These are phyloP conservation scores for Micropterix aruncella DNA, from an alignment of 2,888 invertebrate genomes.

Conservation along the genomic window DNA sequence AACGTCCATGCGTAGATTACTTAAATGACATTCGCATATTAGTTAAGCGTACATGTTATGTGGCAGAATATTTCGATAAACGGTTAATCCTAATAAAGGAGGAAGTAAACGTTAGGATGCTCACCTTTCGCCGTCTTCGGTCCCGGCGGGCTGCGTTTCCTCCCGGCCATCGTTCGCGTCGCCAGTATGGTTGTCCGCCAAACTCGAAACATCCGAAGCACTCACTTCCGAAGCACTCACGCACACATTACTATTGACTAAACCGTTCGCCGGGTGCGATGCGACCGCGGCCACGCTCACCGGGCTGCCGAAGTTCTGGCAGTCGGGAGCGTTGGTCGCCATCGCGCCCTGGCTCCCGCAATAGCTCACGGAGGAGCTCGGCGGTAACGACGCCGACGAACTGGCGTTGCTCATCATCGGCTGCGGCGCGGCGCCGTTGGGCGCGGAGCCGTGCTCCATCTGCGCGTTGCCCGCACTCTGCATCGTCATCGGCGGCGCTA, in stretches of 20 bases:
- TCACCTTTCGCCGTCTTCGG: slow-evolving; percentile 38
- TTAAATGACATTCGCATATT: no score
- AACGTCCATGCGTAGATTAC: no score
- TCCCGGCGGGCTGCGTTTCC: slow-evolving; percentile 23
- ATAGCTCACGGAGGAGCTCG: slow-evolving; percentile 23
- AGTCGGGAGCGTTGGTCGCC: slow-evolving; percentile 22
- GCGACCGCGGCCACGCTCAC: slow-evolving; percentile 35
- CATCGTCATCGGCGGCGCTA: slow-evolving; percentile 13
- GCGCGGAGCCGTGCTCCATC: slow-evolving; percentile 17
- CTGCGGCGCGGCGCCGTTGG: slow-evolving; percentile 11
- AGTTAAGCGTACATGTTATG: no score
- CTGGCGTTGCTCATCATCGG: slow-evolving; percentile 31
- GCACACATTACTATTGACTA: slow-evolving; percentile 33
- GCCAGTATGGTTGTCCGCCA: slow-evolving; percentile 19
- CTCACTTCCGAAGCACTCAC: slow-evolving; percentile 25
- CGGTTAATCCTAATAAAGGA: no score
- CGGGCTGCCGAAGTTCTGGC: slow-evolving; percentile 37
- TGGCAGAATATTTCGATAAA: no score
- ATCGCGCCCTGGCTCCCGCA: slow-evolving; percentile 13
- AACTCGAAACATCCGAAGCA: slow-evolving; percentile 33
- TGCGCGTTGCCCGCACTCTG: slow-evolving; percentile 20
- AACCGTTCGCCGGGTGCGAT: slow-evolving; percentile 33
- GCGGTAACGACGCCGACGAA: slow-evolving; percentile 36
- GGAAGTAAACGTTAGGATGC: slow-evolving; percentile 12
- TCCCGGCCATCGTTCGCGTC: slow-evolving; percentile 34